phyloP scores from a whole-genome alignment of 2,113 vertebrate genomes.

The Semicossyphus pulcher region DNA sequence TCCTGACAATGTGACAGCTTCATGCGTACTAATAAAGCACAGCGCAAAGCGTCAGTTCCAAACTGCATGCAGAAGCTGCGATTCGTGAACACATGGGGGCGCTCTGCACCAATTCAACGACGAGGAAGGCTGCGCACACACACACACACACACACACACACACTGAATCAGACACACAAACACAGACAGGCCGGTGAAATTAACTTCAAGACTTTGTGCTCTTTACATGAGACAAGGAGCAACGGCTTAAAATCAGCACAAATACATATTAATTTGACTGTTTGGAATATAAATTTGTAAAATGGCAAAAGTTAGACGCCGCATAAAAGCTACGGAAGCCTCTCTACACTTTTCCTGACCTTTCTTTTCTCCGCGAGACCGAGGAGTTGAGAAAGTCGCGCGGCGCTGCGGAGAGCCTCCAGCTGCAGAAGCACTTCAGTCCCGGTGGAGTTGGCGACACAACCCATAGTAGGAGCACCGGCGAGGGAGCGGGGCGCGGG shows the following conservation, averaged over 20 bases:
- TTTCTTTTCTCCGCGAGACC: constrained; percentile 83
- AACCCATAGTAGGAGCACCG: constrained; percentile 83
- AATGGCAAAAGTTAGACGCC: not conserved
- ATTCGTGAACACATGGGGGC: constrained; percentile 73
- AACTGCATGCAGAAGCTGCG: not conserved
- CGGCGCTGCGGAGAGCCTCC: constrained; percentile 84
- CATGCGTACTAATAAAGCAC: not conserved
- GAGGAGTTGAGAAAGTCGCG: constrained; percentile 84
- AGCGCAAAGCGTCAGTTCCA: constrained; percentile 2
- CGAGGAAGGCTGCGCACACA: constrained; percentile 16
- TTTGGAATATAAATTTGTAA: not conserved
- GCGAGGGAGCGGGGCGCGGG: constrained; percentile 42
- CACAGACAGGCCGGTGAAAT: constrained; percentile 51
- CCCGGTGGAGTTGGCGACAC: constrained; percentile 86
- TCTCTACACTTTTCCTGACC: constrained; percentile 75
- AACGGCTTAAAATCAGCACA: constrained; percentile 14
- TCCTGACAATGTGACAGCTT: not conserved
- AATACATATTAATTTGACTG: not conserved
- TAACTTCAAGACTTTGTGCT: constrained; percentile 63
- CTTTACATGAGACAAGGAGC: constrained; percentile 12
- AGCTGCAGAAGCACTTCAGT: constrained; percentile 84
- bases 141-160: constrained; percentile 17
- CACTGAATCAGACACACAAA: constrained; percentile 5
- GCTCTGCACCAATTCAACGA: constrained; percentile 70
- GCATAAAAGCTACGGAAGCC: not conserved